Base-by-base conservation (phyloP, 2,888 invertebrate species). In the Tethea ocularis region DNA sequence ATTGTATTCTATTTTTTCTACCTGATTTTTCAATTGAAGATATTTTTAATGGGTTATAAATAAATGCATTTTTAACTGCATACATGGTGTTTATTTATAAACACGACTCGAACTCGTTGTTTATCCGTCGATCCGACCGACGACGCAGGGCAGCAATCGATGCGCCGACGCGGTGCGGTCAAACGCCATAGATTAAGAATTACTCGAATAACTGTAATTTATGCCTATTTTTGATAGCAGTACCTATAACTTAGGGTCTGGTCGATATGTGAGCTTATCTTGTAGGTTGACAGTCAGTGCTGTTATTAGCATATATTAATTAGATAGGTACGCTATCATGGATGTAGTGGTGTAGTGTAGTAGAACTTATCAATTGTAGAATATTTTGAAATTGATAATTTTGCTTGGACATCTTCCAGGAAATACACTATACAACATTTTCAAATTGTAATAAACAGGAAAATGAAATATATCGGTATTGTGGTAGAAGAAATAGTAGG, bases 121-220 rank as follows among this genome's bases (percentile, higher is more conserved):
- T 64, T 64, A 66, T 66, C 62, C 63, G 66, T 67, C 69, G 62
- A 64, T 66, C 62, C 63, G 66, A 56, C 46, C 64, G 60, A 64
- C 64, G 60, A 64, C 64, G 60, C 63, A 61, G 63, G 57, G 58
- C 67, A 63, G 71, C 72, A 72, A 71, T 72, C 67, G 70, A 72
- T 80, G 82, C 85, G 85, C 84, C 82, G 83, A 74, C 82, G 79
- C 83, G 80, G 68, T 81, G 80, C 79, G 77, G 68, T 66, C 66
- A 61, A 13, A 17, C 7, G 61, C 0, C 80, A 82, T 54, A 83
- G 86, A 85, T 10, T 73, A 36, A 71, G 13, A 13, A 33, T 33
- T 33, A 13, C 33, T 56, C 57, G 64, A 63, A 64, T 0, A 13
- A 7, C 22, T 46, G 7, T 17, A 1, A 46, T 46, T 20, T 46